Evolutionary conservation across 2,888 invertebrate genomes (phyloP).

Genomic region (Drosophila nr. medialis): DNA sequence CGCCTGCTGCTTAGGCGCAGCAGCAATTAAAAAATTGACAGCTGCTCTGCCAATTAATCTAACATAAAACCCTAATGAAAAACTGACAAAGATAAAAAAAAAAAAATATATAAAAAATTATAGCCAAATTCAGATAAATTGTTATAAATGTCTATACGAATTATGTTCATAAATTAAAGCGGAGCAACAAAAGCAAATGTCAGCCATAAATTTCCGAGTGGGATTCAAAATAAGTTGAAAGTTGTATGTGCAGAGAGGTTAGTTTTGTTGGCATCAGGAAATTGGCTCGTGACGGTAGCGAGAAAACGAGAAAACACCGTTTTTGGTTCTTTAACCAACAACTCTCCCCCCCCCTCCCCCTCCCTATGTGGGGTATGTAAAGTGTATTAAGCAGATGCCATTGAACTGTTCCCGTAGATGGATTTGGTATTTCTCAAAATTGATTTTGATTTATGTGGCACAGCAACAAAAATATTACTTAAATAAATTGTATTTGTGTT

Average conservation of each 20-base stretch:
- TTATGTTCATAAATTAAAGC: conserved; percentile 76
- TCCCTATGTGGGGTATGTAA: neutral
- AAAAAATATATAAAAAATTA: conserved; percentile 17
- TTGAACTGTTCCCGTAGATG: neutral
- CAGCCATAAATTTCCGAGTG: conserved; percentile 47
- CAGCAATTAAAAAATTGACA: conserved; percentile 70
- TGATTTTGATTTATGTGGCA: too few species aligned
- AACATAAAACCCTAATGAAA: conserved; percentile 34
- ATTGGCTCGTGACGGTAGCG: conserved; percentile 25
- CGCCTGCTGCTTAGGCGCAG: conserved; percentile 73
- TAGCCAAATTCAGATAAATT: conserved; percentile 70
- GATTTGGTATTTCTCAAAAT: neutral
- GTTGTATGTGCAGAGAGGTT: conserved; percentile 23
- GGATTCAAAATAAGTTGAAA: conserved; percentile 45
- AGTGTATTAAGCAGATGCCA: neutral
- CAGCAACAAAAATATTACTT: conserved; percentile 41
- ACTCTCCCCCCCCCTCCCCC: accelerated
- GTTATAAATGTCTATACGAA: conserved; percentile 72
- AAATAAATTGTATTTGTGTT: conserved; percentile 27
- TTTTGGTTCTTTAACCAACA: neutral
- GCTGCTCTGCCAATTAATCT: conserved; percentile 70
- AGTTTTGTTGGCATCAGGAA: conserved; percentile 31
- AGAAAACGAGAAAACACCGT: conserved; percentile 2
- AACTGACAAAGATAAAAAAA: conserved; percentile 3
- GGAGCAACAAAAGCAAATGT: conserved; percentile 37